Evolutionary conservation across 64 coral and sea anemone species (phyloP).

Genomic region (Catalaphyllia jardinei): DNA sequence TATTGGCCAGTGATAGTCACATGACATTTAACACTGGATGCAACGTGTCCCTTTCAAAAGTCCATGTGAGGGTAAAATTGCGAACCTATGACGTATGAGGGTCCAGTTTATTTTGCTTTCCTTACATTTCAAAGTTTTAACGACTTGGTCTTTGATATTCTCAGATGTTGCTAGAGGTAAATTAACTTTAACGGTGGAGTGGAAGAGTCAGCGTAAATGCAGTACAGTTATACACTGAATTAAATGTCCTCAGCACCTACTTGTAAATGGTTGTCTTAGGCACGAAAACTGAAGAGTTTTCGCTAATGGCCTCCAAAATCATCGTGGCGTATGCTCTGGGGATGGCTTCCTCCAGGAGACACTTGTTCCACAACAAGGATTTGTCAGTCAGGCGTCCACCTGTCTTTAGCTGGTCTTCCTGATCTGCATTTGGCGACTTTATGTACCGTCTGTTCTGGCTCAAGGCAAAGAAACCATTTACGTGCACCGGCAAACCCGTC

Average conservation of each 20-base stretch:
- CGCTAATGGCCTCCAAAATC: constrained; percentile 32
- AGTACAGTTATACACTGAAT: too few species aligned
- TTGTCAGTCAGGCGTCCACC: constrained; percentile 64
- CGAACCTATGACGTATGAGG: too few species aligned
- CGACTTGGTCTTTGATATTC: too few species aligned
- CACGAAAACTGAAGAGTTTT: background rate
- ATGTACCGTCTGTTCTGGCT: constrained; percentile 90
- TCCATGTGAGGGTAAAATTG: too few species aligned
- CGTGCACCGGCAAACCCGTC: constrained; percentile 92
- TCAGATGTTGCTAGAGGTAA: too few species aligned
- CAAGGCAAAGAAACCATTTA: constrained; percentile 92
- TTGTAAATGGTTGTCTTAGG: background rate
- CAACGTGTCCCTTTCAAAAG: too few species aligned
- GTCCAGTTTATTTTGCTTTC: too few species aligned
- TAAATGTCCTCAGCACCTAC: background rate
- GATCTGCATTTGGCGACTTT: constrained; percentile 82
- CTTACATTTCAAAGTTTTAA: too few species aligned
- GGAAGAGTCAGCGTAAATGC: too few species aligned
- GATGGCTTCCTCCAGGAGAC: constrained; percentile 70
- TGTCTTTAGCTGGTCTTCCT: constrained; percentile 13
- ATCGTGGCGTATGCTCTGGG: constrained; percentile 73
- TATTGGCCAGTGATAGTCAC: too few species aligned
- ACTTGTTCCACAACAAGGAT: constrained; percentile 75
- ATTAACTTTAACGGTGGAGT: too few species aligned
- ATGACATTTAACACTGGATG: too few species aligned